Base-by-base conservation (phyloP, 2,797 vertebrate genomes). In the Paramormyrops hopkinsi region DNA sequence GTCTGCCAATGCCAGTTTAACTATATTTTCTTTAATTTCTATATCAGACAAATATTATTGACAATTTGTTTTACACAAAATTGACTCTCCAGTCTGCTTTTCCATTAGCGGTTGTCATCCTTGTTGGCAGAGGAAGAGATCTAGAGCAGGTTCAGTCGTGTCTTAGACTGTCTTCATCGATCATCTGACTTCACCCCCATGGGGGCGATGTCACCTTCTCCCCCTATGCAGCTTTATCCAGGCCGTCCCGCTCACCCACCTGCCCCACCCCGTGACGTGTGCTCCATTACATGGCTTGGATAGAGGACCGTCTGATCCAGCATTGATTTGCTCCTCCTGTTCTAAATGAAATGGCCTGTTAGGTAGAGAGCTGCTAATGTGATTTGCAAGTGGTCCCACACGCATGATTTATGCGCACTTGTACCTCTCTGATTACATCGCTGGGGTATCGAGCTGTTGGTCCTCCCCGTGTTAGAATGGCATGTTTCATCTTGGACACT, bases 331-430 rank as follows among this genome's bases (percentile, higher is more conserved):
- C 89, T 92, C 91, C 88, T 89, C 83, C 44, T 62, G 88, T 54
- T 86, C 91, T 90, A 91, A 92, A 93, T 92, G 88, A 89, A 93
- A 91, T 89, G 91, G 91, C 89, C 93, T 89, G 92, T 93, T 93
- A 88, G 91, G 88, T 89, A 85, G 88, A 90, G 86, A 90, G 86
- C 12, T 12, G 53, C 54, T 87, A 87, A 87, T 53, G 51, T 56
- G 54, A 87, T 87, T 59, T 87, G 51, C 53, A 56, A 87, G 51
- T 41, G 85, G 50, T 54, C 53, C 53, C 53, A 54, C 50, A 41
- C 11, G 50, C 33, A 14, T 51, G 25, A 87, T 54, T 56, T 56
- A 87, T 87, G 37, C 7, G 19, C 51, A 41, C 48, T 41, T 22
- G 86, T 59, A 25, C 54, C 53, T 59, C 86, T 87, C 33, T 56